Evolutionary conservation across 2,113 vertebrate genomes (phyloP).

Genomic region (Nothocercus julius): DNA sequence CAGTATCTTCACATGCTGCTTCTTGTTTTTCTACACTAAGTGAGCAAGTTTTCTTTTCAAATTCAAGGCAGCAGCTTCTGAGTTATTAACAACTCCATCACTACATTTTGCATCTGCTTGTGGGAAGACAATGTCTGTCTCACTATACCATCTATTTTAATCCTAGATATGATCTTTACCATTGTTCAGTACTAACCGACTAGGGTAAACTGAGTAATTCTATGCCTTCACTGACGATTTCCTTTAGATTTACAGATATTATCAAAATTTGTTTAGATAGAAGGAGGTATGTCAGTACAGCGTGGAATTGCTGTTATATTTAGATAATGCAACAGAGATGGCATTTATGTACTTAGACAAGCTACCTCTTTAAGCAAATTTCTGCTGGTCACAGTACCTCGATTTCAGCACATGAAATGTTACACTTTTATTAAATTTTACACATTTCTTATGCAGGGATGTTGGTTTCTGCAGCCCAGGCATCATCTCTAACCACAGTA

Average conservation of each 20-base stretch:
- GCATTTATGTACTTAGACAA: background rate
- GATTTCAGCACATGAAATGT: background rate
- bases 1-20: slow-evolving; percentile 27
- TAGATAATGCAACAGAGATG: background rate
- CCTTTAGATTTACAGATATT: background rate
- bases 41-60: background rate
- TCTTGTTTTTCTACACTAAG: slow-evolving; percentile 23
- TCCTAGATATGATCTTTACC: background rate
- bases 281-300: background rate
- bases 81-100: slow-evolving; percentile 16
- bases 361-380: background rate
- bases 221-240: background rate
- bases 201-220: background rate
- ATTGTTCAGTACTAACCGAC: background rate
- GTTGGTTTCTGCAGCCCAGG: slow-evolving; percentile 4
- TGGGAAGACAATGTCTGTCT: background rate
- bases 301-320: background rate
- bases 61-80: background rate
- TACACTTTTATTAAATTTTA: background rate
- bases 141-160: background rate
- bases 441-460: background rate
- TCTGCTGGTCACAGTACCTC: background rate
- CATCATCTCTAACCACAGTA: slow-evolving; percentile 4
- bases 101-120: slow-evolving; percentile 15
- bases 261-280: background rate